Evolutionary conservation across 2,113 vertebrate species (phyloP).

Genomic region (Nibea coibor): DNA sequence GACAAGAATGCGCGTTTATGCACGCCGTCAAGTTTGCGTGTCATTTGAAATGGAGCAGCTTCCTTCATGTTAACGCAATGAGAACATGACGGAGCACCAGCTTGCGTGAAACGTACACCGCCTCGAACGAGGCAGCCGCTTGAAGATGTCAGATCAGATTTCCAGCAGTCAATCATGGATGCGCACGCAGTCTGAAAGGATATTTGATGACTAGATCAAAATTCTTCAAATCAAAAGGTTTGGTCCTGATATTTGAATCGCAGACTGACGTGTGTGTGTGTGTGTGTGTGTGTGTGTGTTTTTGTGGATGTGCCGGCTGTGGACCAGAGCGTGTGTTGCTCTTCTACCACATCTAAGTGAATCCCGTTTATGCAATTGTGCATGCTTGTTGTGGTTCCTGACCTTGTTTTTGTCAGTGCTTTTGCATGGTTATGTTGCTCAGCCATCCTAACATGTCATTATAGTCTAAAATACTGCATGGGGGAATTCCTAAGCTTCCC

Average conservation of each 20-base stretch:
- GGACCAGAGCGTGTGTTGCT: constrained; percentile 17
- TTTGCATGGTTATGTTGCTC: constrained; percentile 40
- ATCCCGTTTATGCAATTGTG: constrained; percentile 38
- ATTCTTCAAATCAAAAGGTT: neutral
- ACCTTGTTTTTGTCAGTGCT: constrained; percentile 39
- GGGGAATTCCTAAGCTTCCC: constrained; percentile 69
- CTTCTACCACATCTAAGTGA: constrained; percentile 33
- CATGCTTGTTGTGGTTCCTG: constrained; percentile 40
- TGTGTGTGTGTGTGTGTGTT: neutral
- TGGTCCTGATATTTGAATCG: neutral
- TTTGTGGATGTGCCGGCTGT: neutral
- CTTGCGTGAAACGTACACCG: neutral
- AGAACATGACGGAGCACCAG: neutral
- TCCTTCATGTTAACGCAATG: neutral
- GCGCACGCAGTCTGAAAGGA: neutral
- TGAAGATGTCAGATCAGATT: neutral
- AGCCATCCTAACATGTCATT: constrained; percentile 68
- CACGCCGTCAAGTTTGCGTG: neutral
- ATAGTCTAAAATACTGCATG: constrained; percentile 62
- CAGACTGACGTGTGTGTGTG: neutral
- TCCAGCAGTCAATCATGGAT: neutral
- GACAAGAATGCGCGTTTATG: no score
- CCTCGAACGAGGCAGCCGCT: neutral
- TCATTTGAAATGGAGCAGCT: neutral
- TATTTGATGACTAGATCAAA: neutral